Evolutionary conservation across 2,888 invertebrate species (phyloP), one percentile per base, ranked within the genome.

Genomic region (Drosophila nr. fundita): DNA sequence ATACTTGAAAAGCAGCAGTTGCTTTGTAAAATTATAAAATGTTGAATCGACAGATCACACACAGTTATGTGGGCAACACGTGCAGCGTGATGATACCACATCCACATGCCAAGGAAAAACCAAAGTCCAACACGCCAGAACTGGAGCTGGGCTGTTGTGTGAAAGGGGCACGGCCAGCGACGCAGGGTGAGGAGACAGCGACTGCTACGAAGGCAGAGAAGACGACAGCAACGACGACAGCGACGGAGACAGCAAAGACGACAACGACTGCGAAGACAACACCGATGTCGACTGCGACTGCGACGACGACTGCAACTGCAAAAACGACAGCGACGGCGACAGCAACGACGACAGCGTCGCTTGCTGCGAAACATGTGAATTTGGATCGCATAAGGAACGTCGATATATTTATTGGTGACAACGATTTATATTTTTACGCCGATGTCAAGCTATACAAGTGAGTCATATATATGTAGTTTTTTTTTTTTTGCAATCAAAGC

Each of bases 401-500:
- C 73, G 93, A 93, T 87, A 75, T 92, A 70, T 93, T 87, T 66
- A 87, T 93, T 60, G 91, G 91, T 40, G 90, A 92, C 57, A 77
- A 90, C 68, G 78, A 90, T 80, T 90, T 93, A 18, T 70, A 92
- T 34, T 89, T 93, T 38, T 90, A 89, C 61, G 89, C 90, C 57
- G 91, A 92, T 84, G 80, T 88, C 42, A 83, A 87, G 36, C 70
- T 87, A 21, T 83, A 78, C 64, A 85, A 86, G 92, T 92, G 70
- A 82, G 87, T 86, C 69, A 71, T 53, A 21, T 21, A 30, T 15
- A n/a, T 40, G 6, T 24, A 21, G 24, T 29, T 15, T 49, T 55
- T 21, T 48, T 60, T 53, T 69, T 66, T 29, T 58, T 10, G n/a
- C 45, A 59, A 29, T 11, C 36, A 7, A 15, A 21, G 27, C 48